A percentile compares a stretch with the other conserved stretches of the same genome.
Conservation (phyloP, 1,140 invertebrate genomes). For the Acyrthosiphon pisum region DNA sequence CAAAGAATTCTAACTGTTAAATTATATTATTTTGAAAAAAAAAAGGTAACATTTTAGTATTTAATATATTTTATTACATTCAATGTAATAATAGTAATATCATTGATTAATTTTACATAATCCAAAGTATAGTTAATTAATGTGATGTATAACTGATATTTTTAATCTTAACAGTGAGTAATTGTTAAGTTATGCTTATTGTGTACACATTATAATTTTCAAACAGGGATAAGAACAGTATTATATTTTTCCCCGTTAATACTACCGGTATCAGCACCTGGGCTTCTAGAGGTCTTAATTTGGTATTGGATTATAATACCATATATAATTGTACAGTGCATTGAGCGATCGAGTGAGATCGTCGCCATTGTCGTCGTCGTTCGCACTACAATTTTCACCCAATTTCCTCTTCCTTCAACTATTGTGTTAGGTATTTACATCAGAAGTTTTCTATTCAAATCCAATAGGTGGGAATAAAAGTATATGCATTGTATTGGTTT, state of each 20-base stretch:
- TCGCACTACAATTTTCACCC: neutral
- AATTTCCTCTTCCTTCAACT: neutral
- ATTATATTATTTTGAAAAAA: neutral
- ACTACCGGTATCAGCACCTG: no score
- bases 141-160: no score
- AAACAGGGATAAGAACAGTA: no score
- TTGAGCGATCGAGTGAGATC: neutral
- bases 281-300: no score
- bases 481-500: neutral
- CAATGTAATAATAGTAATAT: neutral
- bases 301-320: no score
- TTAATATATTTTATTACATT: neutral
- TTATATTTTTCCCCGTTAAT: no score
- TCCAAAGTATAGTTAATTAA: neutral
- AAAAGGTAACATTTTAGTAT: neutral
- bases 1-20: no score
- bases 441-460: neutral
- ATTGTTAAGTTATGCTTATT: no score
- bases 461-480: neutral
- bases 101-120: neutral
- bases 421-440: neutral
- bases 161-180: no score
- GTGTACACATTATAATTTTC: no score
- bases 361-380: no score
- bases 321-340: neutral